Conservation (phyloP, 2,797 vertebrate genomes). For the Falco cherrug region DNA sequence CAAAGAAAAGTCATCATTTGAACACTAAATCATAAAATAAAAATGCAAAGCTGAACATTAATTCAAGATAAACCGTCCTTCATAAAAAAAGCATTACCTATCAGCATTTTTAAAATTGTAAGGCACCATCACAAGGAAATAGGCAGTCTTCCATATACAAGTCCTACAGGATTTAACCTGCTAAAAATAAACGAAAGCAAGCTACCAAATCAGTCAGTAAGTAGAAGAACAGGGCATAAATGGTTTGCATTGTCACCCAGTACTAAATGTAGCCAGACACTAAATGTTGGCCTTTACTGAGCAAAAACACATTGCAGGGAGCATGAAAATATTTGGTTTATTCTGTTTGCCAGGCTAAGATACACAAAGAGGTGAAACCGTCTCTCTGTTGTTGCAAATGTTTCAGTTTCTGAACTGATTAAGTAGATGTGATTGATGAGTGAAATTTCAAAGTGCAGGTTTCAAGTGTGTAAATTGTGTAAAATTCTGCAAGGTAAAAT, state of each 20-base stretch:
- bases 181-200: not conserved
- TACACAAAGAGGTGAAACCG: not conserved
- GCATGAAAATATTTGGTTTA: not conserved
- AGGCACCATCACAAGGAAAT: not conserved
- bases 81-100: not conserved
- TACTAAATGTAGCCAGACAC: not conserved
- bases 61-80: not conserved
- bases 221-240: not conserved
- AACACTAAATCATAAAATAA: not conserved
- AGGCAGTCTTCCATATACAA: not conserved
- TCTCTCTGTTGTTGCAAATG: not conserved
- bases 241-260: not conserved
- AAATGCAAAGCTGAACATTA: not conserved
- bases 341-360: not conserved
- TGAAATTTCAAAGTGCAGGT: not conserved
- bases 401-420: not conserved
- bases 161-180: not conserved
- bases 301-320: fast-evolving
- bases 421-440: not conserved
- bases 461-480: not conserved
- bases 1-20: not conserved
- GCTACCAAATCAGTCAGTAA: not conserved
- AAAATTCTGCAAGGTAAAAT: not conserved
- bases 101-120: not conserved
- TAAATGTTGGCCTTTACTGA: not conserved